phyloP scores from a whole-genome alignment of 2,113 vertebrate genomes.

The Ranitomeya imitator region DNA sequence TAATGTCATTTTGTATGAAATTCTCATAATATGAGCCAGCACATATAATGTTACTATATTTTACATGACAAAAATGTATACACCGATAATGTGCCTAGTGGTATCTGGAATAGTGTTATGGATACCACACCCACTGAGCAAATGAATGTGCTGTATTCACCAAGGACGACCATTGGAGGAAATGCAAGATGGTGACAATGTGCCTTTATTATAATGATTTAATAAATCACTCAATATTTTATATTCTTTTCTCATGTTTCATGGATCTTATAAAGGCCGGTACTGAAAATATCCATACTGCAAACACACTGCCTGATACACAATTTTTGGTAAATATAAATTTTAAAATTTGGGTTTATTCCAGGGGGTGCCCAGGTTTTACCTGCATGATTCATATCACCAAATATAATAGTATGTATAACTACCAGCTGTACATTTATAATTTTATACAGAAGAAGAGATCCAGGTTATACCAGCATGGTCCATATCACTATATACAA shows the following conservation, averaged over 20 bases:
- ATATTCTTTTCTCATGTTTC: background rate
- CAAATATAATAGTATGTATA: no score
- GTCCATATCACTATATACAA: no score
- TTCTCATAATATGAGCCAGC: background rate
- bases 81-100: constrained; percentile 21
- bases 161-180: background rate
- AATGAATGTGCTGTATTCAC: background rate
- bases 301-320: background rate
- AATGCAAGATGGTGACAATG: background rate
- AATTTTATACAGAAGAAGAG: no score
- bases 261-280: background rate
- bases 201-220: constrained; percentile 43
- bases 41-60: background rate
- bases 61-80: background rate
- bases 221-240: constrained; percentile 37
- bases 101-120: constrained; percentile 4
- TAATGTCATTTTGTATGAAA: background rate
- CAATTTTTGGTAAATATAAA: no score
- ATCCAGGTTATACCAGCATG: no score
- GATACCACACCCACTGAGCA: background rate
- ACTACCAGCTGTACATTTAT: no score
- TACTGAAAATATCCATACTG: background rate
- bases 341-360: no score
- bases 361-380: background rate
- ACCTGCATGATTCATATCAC: background rate